phyloP scores from a whole-genome alignment of 1,140 invertebrate genomes.

The Pseudobourletiella spinata region DNA sequence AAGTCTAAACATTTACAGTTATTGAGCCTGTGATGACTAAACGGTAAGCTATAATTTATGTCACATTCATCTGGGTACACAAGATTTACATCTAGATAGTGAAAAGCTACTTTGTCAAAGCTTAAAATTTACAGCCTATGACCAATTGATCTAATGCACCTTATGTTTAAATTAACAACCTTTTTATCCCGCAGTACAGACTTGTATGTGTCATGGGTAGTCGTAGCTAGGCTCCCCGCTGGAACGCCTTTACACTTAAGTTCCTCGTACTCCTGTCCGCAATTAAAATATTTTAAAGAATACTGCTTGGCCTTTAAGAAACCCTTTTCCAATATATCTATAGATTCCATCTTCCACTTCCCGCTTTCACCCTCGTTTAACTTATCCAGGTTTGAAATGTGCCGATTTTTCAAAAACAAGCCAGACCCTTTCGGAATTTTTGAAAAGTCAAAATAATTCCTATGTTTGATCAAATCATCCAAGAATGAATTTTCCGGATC shows the following conservation, averaged over 20 bases:
- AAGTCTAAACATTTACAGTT: too few species aligned
- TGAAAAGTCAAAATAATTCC: neutral
- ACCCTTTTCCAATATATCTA: neutral
- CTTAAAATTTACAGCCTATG: too few species aligned
- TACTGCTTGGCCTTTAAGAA: neutral
- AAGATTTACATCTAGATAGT: too few species aligned
- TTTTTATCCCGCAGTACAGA: too few species aligned
- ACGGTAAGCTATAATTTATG: too few species aligned
- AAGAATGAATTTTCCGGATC: neutral
- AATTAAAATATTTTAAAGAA: neutral
- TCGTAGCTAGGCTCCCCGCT: neutral
- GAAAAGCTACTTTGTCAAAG: too few species aligned
- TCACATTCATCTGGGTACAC: too few species aligned
- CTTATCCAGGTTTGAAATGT: neutral
- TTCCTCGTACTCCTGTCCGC: too few species aligned
- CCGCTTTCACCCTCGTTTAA: neutral
- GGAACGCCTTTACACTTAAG: neutral
- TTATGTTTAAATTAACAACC: too few species aligned
- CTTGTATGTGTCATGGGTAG: neutral
- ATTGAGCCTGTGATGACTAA: too few species aligned
- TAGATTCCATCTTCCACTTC: neutral
- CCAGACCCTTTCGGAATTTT: neutral
- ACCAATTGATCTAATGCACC: too few species aligned
- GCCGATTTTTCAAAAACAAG: neutral
- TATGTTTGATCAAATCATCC: neutral